Base-by-base conservation (phyloP, 2,797 vertebrate genomes). In the Enteromius argenteus region DNA sequence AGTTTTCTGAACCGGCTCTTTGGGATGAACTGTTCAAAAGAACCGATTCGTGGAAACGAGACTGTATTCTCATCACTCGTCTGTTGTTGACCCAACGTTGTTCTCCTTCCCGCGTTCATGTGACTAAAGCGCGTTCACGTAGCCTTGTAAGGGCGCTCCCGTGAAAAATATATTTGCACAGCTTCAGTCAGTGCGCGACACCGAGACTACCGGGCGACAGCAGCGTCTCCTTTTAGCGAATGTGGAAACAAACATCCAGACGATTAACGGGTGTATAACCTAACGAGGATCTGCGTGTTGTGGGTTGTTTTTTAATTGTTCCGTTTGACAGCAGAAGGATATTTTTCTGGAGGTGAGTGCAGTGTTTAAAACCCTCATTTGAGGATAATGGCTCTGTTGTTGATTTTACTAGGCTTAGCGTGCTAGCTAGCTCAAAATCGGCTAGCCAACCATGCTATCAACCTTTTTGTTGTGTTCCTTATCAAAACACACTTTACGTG, bases 331-430 rank as follows among this genome's bases (percentile, higher is more conserved):
- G 88, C 19, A 58, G 42, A 64, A 85, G 91, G 89, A 92, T 85
- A 92, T 90, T 91, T 90, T 89, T 91, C 89, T 90, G 89, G 87
- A 93, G 94, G 95, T 95, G 90, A 94, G 93, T 79, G 53, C 69
- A 15, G 27, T 60, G 42, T 39, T 49, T 86, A 64, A 58, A 10
- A 8, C 53, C 37, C 39, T 51, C 30, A n/a, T 58, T 58, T 2
- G 30, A 49, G 80, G 30, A 64, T 68, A 84, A 68, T 74, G 76
- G 37, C 56, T 71, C 53, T 69, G 58, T 53, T 75, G 37, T 72
- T 86, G 68, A 68, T 85, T 68, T 56, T 4, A 77, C 66, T 64
- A 19, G 68, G 69, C 75, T 82, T 56, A 73, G 82, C 86, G 4
- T 46, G 81, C 84, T 75, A 79, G 77, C 75, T 79, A 69, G 62